phyloP scores from a whole-genome alignment of 2,888 invertebrate species.

The Tubulanus polymorphus region DNA sequence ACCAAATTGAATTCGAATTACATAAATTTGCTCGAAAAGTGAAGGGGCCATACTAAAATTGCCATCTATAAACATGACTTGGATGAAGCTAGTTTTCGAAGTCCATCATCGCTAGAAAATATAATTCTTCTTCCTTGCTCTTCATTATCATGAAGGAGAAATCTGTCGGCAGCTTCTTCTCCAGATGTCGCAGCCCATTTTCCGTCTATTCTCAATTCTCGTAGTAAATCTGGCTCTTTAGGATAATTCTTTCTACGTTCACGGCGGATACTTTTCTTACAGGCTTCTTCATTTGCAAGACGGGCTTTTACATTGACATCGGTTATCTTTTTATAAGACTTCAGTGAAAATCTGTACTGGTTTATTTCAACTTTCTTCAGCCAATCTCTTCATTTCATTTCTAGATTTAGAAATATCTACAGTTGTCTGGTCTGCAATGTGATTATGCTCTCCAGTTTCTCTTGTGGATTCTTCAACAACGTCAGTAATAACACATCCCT shows the following conservation, averaged over 20 bases:
- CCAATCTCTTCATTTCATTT: background rate
- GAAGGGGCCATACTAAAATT: conserved; percentile 2
- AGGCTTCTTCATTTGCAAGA: background rate
- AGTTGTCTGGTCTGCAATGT: background rate
- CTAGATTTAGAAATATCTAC: background rate
- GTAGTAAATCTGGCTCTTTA: background rate
- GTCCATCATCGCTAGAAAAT: no score
- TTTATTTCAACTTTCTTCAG: background rate
- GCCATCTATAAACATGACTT: conserved; percentile 4
- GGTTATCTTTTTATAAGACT: no score
- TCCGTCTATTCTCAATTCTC: background rate
- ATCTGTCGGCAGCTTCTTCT: background rate
- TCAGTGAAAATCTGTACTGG: background rate
- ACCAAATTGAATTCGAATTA: conserved; percentile 1
- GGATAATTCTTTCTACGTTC: background rate
- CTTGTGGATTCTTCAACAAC: background rate
- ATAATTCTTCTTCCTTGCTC: background rate
- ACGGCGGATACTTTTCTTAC: background rate
- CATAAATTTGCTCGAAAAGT: conserved; percentile 2
- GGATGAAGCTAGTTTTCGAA: background rate
- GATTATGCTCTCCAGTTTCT: conserved; percentile 2
- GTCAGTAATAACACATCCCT: background rate
- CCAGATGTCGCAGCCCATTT: background rate
- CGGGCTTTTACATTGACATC: background rate
- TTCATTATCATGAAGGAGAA: conserved; percentile 5